phyloP scores from a whole-genome alignment of 1,140 invertebrate species.

The Aporrectodea caliginosa region DNA sequence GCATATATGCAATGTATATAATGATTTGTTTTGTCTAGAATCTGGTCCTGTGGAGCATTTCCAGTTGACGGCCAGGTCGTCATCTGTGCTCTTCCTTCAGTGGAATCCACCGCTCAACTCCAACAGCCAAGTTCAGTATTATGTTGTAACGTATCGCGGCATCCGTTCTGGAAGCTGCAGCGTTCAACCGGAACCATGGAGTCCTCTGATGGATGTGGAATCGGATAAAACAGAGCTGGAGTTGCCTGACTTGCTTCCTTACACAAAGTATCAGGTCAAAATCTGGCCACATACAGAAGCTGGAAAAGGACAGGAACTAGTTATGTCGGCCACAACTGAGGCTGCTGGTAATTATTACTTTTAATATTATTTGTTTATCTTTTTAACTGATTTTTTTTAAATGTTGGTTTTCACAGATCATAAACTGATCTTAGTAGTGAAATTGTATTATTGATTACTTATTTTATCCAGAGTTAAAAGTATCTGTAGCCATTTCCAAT shows the following conservation, averaged over 20 bases:
- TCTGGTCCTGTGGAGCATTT: neutral
- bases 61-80: neutral
- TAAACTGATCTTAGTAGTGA: too few relatives aligned
- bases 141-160: constrained; percentile 9
- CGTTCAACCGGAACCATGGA: neutral
- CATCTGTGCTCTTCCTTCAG: neutral
- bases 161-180: neutral
- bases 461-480: too few relatives aligned
- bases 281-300: constrained; percentile 23
- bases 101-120: constrained; percentile 4
- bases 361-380: too few relatives aligned
- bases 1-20: too few relatives aligned
- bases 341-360: constrained; percentile 14
- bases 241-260: constrained; percentile 3
- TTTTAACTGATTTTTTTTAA: too few relatives aligned
- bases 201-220: constrained; percentile 11
- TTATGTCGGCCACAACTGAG: constrained; percentile 10
- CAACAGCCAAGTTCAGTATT: constrained; percentile 8
- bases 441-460: too few relatives aligned
- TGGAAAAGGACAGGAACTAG: constrained; percentile 11
- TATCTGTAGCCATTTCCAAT: too few relatives aligned
- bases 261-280: constrained; percentile 16
- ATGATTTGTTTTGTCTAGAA: too few relatives aligned
- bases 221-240: constrained; percentile 6
- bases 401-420: too few relatives aligned